phyloP scores from a whole-genome alignment of 2,888 invertebrate genomes.

The Dendrolimus houi region DNA sequence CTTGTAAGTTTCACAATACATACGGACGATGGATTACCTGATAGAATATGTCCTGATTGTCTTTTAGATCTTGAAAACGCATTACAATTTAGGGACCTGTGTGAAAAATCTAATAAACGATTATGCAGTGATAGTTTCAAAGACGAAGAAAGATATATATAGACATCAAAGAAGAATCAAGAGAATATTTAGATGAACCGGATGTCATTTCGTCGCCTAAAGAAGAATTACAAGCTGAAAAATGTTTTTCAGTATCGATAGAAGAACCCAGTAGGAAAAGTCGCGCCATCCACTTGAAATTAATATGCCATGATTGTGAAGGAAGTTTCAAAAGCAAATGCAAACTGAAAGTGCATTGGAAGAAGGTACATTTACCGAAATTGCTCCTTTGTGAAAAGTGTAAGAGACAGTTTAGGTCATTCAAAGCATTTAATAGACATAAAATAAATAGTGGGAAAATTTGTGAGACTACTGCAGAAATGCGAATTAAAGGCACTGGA shows the following conservation, averaged over 20 bases:
- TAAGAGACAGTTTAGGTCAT: no score
- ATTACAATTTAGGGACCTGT: constrained; percentile 46
- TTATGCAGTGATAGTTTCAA: no score
- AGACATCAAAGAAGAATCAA: constrained; percentile 1
- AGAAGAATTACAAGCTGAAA: constrained; percentile 1
- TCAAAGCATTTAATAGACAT: constrained; percentile 18
- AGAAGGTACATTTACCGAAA: constrained; percentile 24
- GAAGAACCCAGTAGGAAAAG: constrained; percentile 11
- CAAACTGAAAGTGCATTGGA: constrained; percentile 41
- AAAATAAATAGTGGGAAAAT: constrained; percentile 7
- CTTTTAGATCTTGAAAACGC: constrained; percentile 44
- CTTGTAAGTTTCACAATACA: constrained; percentile 39
- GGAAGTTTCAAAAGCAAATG: constrained; percentile 35
- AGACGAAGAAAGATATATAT: no score
- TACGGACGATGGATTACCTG: constrained; percentile 45
- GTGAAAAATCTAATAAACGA: constrained; percentile 35
- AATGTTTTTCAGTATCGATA: no score
- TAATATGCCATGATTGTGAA: constrained; percentile 42
- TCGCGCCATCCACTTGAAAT: constrained; percentile 25
- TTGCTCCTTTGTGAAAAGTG: constrained; percentile 26
- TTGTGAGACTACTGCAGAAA: constrained; percentile 8
- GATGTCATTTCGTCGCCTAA: constrained; percentile 10
- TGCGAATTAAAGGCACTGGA: constrained; percentile 14
- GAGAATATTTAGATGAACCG: not conserved
- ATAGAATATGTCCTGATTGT: constrained; percentile 47